Evolutionary conservation across 2,888 invertebrate genomes (phyloP), one percentile per base, ranked within the genome.

Genomic region (Trachelus troglodyta): DNA sequence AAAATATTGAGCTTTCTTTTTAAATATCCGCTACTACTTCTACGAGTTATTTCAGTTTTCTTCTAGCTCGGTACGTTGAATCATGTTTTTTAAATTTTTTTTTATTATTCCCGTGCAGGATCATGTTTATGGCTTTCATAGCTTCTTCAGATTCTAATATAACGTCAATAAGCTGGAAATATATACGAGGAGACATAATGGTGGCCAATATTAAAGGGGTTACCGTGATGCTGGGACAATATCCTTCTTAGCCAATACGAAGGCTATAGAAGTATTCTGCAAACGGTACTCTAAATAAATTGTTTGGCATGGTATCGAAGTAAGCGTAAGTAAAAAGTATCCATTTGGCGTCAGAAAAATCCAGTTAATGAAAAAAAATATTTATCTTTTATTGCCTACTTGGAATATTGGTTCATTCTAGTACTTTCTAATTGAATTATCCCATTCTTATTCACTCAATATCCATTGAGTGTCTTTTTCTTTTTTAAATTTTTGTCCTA

Each of bases 61-160:
- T 35, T 35, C 4, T 40, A 40, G 15, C 15, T 40, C 1, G 9
- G 56, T 23, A 56, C 23, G 15, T 56, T 9, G 23, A 23, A 69
- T 75, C 35, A 71, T 76, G 76, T 76, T 74, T 79, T 40, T n/a
- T 34, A 4, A 4, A 1, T 34, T 1, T 69, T 74, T 74, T 74
- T 79, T 40, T 30, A 34, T 56, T 15, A 56, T 56, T 56, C 23
- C 9, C 56, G 6, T 56, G 23, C 56, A 56, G 56, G 23, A 9
- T 9, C 23, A 9, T 56, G 23, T 75, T 75, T 34, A 75, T 30
- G 30, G 23, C 4, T 69, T n/a, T 23, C 33, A n/a, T 69, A 74
- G 15, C 68, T 73, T 79, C 75, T 33, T 12, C 73, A 76, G 56
- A 79, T 75, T 78, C 75, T 73, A 78, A 79, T 78, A 78, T 76